Base-by-base conservation (phyloP, 2,888 invertebrate genomes). In the Lissocephala sabroskyi region DNA sequence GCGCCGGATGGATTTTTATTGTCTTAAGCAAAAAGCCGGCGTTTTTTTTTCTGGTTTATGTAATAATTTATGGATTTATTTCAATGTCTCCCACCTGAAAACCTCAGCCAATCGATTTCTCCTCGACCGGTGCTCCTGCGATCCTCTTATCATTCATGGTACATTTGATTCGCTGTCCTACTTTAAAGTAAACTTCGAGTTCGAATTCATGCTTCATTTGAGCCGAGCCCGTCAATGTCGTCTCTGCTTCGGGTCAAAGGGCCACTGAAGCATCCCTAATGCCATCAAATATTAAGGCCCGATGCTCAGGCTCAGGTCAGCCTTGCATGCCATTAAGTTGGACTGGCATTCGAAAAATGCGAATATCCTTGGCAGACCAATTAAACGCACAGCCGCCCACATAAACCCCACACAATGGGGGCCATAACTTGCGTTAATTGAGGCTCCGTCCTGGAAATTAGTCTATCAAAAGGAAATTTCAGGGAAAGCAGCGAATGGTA, bases 201-300 rank as follows among this genome's bases (percentile, higher is more conserved):
- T n/a, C n/a, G 58, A 42, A 58, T 58, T 62, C 60, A 50, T 62
- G 62, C 62, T 50, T 59, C 62, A 46, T 42, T 53, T 52, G 52
- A n/a, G 37, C 35, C 10, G 16, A 32, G 30, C 30, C 13, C n/a
- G 11, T 65, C 68, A 65, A 57, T 68, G 59, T 52, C 9, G 23
- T n/a, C 37, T 39, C 30, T 32, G 32, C 37, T 39, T 40, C 23
- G 62, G 62, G 62, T 62, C 56, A 52, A 58, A 56, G 56, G n/a
- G 54, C 58, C 70, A 75, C 70, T 76, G 61, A 61, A 61, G 67
- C 77, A 62, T 63, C 67, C 66, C 75, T 73, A 71, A 75, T 73
- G 62, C 62, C 66, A 71, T 74, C 63, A 77, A 71, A 65, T 74
- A 77, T 74, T 76, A 64, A 65, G 70, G 60, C 59, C n/a, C 53